Percentiles rank a stretch among this genome's conserved stretches.
These are phyloP conservation scores for Mastigias papua DNA, from an alignment of 30 jellyfish, hydroid and myxozoan species.

Conservation along the genomic window DNA sequence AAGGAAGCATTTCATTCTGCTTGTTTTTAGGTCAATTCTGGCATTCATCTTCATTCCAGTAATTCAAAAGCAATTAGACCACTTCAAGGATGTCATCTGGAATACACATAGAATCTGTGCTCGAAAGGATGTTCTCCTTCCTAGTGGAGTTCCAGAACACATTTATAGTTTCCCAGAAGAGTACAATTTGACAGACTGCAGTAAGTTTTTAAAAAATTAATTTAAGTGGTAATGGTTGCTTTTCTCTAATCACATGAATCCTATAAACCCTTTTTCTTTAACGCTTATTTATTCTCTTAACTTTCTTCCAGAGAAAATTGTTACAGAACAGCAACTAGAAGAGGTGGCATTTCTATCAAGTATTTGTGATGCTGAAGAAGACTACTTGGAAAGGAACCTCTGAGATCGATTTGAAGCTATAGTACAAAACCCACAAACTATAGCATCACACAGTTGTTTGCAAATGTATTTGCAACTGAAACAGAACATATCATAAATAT, in stretches of 20 bases:
- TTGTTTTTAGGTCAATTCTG: background rate
- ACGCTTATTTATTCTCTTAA: background rate
- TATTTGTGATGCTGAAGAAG: conserved; percentile 23
- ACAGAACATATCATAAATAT: conserved; percentile 29
- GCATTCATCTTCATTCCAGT: conserved; percentile 30
- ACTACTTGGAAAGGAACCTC: conserved; percentile 40
- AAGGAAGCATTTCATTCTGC: background rate
- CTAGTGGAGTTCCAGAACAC: conserved; percentile 65
- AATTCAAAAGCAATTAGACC: conserved; percentile 21
- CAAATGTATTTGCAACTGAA: conserved; percentile 15
- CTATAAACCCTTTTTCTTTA: background rate
- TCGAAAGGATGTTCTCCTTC: conserved; percentile 48
- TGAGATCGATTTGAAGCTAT: conserved; percentile 33
- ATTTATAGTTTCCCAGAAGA: conserved; percentile 64
- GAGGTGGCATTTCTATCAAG: conserved; percentile 11
- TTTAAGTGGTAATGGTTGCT: background rate
- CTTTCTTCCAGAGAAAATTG: conserved; percentile 14
- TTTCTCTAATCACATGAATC: conserved; percentile 9
- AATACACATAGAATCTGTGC: conserved; percentile 51
- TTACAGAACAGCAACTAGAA: conserved; percentile 36
- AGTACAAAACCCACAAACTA: conserved; percentile 29
- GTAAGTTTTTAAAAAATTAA: background rate
- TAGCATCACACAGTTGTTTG: conserved; percentile 16
- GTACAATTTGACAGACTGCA: no score
- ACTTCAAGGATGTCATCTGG: conserved; percentile 32